Base-by-base conservation (phyloP, 2,888 invertebrate species). In the Calliopum simillimum region DNA sequence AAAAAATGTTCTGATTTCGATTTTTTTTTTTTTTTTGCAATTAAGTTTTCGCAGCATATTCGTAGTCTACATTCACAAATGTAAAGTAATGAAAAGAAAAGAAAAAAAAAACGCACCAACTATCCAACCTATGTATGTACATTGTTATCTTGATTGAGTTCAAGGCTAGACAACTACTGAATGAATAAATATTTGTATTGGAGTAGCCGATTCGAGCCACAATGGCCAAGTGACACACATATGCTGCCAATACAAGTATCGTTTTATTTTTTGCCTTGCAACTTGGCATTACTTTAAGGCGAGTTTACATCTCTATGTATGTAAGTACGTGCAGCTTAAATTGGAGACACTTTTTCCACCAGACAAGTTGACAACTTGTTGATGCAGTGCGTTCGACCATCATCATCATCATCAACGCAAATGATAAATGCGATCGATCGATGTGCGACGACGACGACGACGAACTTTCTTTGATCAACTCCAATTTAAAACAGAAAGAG, bases 1-100 rank as follows among this genome's bases (percentile, higher is more conserved):
- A 62, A 68, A 66, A 78, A 77, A 68, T 79, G 77, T 75, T 79
- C 77, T 78, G 81, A 77, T 80, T 80, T 80, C 81, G 79, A 81
- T 80, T 80, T 80, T 79, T 75, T 72, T 19, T 12, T 25, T 41
- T 61, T 43, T 19, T 62, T 41, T 23, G 47, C 62, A 11, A 21
- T 4, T 47, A 63, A 33, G 33, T 33, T 33, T 33, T 33, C 33
- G 8, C 33, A 33, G 33, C 5, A 33, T 33, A 33, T 8, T 8
- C 33, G 8, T 33, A 33, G 33, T 33, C 33, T 33, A 33, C 33
- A 33, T 33, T 33, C 33, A 8, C 2, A 33, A 33, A 33, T 33
- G 33, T 8, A 33, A 5, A 33, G 5, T 33, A 33, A 4, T n/a
- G 33, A 33, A 8, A 8, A 33, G 33, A 33, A 33, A 33, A 14